These are phyloP conservation scores for Acanthochromis polyacanthus DNA, from an alignment of 2,113 vertebrate species.

Conservation along the genomic window DNA sequence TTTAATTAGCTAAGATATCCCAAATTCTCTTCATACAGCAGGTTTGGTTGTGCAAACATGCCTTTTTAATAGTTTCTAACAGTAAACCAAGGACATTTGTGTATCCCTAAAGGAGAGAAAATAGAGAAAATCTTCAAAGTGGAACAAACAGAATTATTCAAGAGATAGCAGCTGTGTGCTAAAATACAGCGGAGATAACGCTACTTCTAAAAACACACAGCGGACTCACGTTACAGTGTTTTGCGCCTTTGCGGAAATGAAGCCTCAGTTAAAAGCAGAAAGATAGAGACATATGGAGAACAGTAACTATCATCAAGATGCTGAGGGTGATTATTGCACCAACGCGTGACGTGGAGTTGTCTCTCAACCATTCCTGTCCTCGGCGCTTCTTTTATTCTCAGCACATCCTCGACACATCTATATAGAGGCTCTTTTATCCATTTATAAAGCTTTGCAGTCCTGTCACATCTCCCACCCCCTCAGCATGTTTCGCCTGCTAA, in stretches of 20 bases:
- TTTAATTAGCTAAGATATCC: conserved; percentile 9
- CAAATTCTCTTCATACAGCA: neutral
- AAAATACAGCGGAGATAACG: conserved; percentile 39
- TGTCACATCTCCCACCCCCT: conserved; percentile 71
- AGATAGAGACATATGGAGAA: conserved; percentile 12
- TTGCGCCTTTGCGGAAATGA: conserved; percentile 34
- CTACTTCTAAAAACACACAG: conserved; percentile 43
- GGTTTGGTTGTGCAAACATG: conserved; percentile 21
- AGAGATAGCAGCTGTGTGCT: conserved; percentile 47
- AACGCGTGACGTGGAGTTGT: conserved; percentile 28
- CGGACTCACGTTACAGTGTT: conserved; percentile 27
- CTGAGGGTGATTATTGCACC: conserved; percentile 43
- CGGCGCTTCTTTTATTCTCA: conserved; percentile 54
- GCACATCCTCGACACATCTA: conserved; percentile 64
- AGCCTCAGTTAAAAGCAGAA: conserved; percentile 19
- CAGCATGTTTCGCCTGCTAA: conserved; percentile 54
- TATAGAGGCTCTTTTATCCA: conserved; percentile 71
- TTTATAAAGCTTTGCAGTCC: conserved; percentile 77
- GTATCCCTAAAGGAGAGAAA: conserved; percentile 36
- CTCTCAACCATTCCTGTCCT: conserved; percentile 44
- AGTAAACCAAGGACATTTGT: conserved; percentile 47
- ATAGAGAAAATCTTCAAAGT: conserved; percentile 61
- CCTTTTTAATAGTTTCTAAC: conserved; percentile 33
- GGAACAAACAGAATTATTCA: conserved; percentile 74
- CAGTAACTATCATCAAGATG: conserved; percentile 35